Base-by-base conservation (phyloP, 2,113 vertebrate species). In the Dissostichus mawsoni region DNA sequence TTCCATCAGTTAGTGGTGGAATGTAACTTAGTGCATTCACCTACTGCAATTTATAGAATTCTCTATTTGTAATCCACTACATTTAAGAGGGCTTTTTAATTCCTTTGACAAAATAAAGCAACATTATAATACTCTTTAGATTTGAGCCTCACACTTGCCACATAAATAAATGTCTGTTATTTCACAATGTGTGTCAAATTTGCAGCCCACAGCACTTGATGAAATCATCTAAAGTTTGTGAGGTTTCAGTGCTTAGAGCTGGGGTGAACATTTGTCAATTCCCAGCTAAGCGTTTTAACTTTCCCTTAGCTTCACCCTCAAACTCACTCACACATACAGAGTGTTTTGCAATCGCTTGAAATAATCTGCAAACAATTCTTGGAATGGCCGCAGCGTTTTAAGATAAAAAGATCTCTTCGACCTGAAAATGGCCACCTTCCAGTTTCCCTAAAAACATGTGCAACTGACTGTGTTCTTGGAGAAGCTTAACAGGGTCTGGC, bases 381-480 rank as follows among this genome's bases (percentile, higher is more conserved):
- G 75, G 84, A 91, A 87, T 44, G 72, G 71, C n/a, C 65, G 56
- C 69, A 67, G 52, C 9, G 12, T 36, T 58, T 74, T 29, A 53
- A 59, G 83, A 56, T 62, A 7, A 20, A 63, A 33, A 36, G 10
- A 41, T 41, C 5, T 55, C 65, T 14, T 51, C 1, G 5, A 75
- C 78, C 61, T 80, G 45, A 88, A 79, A 74, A 83, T 87, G 83
- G 81, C 63, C 12, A 3, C 58, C 13, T 58, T 86, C 73, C 76
- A n/a, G 10, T 47, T 51, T 74, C 69, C 41, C 75, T 69, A 66
- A 53, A 86, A 90, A 76, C 84, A 80, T 82, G 48, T 72, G 62
- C 74, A 75, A 81, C 36, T 50, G 62, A 84, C 55, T 78, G n/a
- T 25, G 56, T 74, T 73, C 66, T 75, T 71, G 77, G 65, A 80